Conservation (phyloP, 2,797 vertebrate genomes). For the Megalops cyprinoides region DNA sequence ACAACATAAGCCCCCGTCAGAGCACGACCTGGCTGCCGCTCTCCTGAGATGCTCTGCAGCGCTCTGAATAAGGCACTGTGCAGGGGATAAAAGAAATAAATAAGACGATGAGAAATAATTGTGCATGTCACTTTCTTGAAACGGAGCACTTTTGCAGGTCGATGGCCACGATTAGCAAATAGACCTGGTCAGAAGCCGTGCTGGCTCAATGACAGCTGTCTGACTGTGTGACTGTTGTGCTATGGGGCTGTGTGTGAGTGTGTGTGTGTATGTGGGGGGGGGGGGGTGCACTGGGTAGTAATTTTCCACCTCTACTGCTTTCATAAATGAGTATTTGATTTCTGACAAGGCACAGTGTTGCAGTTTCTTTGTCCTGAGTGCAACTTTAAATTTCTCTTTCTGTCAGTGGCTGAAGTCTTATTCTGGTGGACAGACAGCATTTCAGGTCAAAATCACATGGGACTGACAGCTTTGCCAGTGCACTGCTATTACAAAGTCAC, state of each 20-base stretch:
- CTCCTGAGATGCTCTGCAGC: background rate
- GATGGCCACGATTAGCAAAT: conserved; percentile 70
- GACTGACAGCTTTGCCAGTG: background rate
- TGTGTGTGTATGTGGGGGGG: background rate
- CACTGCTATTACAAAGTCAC: conserved; percentile 16
- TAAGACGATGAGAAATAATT: conserved; percentile 25
- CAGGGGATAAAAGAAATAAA: conserved; percentile 20
- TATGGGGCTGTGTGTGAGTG: background rate
- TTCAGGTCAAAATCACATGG: conserved; percentile 11
- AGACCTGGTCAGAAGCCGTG: conserved; percentile 61
- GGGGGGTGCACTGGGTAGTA: conserved; percentile 61
- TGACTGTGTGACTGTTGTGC: conserved; percentile 68
- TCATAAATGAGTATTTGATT: background rate
- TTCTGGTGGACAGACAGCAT: background rate
- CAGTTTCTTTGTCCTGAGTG: background rate
- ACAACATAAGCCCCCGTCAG: conserved; percentile 33
- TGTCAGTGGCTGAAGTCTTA: background rate
- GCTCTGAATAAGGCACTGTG: conserved; percentile 9
- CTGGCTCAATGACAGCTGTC: conserved; percentile 59
- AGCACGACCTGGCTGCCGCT: background rate
- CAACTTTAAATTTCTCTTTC: background rate
- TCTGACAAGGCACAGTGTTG: background rate
- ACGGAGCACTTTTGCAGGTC: conserved; percentile 27
- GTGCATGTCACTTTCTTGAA: conserved; percentile 19
- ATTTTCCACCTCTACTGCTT: conserved; percentile 70